A percentile compares a stretch with the other conserved stretches of the same genome.
Conservation (phyloP, 2,113 vertebrate species). For the Sardina pilchardus region DNA sequence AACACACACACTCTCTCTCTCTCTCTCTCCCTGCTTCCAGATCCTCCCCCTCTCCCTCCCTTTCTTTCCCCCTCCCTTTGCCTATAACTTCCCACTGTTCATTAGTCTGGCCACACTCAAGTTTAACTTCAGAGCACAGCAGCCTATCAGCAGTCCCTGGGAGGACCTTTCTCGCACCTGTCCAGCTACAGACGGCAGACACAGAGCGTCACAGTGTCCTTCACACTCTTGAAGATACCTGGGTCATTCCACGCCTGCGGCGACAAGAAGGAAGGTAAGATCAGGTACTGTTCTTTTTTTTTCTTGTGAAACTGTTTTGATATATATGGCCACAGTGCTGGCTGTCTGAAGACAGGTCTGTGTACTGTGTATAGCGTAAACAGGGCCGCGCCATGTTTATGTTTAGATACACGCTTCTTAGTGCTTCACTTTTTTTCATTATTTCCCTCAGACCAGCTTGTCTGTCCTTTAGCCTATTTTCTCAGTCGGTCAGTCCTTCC, state of each 20-base stretch:
- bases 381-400: conserved; percentile 16
- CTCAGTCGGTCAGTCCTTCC: background rate
- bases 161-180: conserved; percentile 1
- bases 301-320: background rate
- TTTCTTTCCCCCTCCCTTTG: conserved; percentile 21
- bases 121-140: conserved; percentile 31
- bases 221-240: background rate
- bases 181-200: background rate
- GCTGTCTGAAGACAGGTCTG: background rate
- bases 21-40: conserved; percentile 30
- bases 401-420: background rate
- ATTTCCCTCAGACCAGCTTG: background rate
- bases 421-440: background rate
- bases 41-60: conserved; percentile 49
- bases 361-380: background rate
- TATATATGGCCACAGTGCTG: background rate
- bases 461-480: background rate
- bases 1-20: background rate
- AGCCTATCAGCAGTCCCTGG: background rate
- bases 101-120: conserved; percentile 36
- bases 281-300: background rate
- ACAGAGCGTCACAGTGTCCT: background rate
- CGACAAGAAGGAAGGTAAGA: background rate
- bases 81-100: conserved; percentile 30
- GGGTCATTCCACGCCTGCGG: background rate